Percentiles rank a stretch among this genome's conserved stretches.
phyloP scores from a whole-genome alignment of 2,113 vertebrate species.

The sheep (Ovis aries) region DNA sequence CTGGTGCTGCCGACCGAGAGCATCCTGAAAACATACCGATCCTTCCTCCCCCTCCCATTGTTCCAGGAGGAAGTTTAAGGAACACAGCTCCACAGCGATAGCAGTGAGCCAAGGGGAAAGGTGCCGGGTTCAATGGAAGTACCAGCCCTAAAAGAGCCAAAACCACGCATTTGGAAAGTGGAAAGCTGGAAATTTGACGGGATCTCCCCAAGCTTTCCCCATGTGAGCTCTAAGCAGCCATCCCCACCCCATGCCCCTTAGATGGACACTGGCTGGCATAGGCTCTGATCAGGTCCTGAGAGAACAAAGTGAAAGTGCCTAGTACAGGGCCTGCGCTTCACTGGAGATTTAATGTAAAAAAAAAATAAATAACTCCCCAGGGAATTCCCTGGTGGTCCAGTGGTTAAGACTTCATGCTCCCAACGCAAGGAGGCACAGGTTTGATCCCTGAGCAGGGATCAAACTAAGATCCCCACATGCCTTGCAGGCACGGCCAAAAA shows the following conservation, averaged over 20 bases:
- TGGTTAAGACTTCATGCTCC: background rate
- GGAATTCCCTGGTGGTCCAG: background rate
- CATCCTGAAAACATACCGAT: background rate
- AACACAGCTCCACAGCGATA: background rate
- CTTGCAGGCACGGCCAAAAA: background rate
- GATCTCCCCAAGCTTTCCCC: background rate
- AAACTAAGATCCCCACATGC: background rate
- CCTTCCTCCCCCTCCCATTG: background rate
- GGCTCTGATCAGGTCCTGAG: background rate
- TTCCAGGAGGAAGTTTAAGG: background rate
- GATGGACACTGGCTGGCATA: background rate
- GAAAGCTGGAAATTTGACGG: background rate
- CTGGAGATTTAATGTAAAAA: background rate
- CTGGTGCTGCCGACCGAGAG: rapidly evolving
- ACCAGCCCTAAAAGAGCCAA: background rate
- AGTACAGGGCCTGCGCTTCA: background rate
- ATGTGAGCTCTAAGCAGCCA: background rate
- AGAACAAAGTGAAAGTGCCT: background rate
- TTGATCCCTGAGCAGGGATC: background rate
- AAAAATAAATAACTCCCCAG: background rate
- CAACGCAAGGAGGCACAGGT: background rate
- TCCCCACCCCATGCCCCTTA: too few species aligned
- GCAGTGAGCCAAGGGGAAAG: background rate
- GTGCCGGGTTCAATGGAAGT: background rate
- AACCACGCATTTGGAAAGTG: background rate